Evolutionary conservation across 1,140 invertebrate genomes (phyloP).

Genomic region (Himalopsyche phryganea): DNA sequence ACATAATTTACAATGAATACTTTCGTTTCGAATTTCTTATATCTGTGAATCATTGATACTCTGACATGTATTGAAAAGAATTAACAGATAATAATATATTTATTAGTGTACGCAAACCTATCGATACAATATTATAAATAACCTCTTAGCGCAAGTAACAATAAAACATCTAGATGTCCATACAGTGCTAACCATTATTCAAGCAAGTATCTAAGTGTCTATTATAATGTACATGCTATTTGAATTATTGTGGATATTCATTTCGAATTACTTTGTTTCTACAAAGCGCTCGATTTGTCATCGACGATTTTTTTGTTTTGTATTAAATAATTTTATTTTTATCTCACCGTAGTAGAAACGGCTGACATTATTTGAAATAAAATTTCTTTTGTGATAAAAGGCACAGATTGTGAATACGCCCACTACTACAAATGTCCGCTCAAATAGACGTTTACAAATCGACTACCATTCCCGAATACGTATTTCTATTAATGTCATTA

Average conservation of each 20-base stretch:
- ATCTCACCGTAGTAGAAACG: too few species aligned
- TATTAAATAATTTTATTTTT: too few species aligned
- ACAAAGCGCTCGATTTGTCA: conserved; percentile 1
- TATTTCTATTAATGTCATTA: conserved; percentile 8
- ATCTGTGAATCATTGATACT: too few species aligned
- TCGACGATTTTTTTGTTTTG: background rate
- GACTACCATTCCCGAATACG: conserved; percentile 2
- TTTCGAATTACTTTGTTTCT: background rate
- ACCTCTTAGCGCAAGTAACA: background rate
- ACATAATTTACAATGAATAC: too few species aligned
- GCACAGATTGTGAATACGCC: background rate
- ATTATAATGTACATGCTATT: too few species aligned
- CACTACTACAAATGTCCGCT: background rate
- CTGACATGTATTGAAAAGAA: too few species aligned
- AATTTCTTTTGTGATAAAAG: background rate
- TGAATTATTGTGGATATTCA: too few species aligned
- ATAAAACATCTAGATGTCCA: background rate
- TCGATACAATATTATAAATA: too few species aligned
- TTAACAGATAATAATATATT: too few species aligned
- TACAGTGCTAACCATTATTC: background rate
- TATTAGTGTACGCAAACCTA: too few species aligned
- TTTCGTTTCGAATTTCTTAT: too few species aligned
- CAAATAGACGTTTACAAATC: conserved; percentile 9
- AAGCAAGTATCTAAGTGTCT: too few species aligned
- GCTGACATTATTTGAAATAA: background rate